A percentile compares a stretch with the other conserved stretches of the same genome.
phyloP scores from a whole-genome alignment of 2,113 vertebrate species.

The Sisor rabdophorus region DNA sequence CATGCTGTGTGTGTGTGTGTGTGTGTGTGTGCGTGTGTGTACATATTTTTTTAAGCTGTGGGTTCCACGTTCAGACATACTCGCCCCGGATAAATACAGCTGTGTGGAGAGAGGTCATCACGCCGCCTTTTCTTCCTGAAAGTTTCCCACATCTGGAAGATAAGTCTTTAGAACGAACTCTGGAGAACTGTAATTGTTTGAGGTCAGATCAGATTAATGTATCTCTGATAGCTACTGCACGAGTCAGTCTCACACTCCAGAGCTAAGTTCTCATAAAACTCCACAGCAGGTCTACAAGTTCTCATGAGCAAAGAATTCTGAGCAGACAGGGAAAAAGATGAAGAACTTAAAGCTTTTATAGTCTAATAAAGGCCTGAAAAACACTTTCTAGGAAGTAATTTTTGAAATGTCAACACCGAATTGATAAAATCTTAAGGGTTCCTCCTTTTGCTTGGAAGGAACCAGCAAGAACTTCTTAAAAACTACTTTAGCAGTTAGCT shows the following conservation, averaged over 20 bases:
- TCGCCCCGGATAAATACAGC: neutral
- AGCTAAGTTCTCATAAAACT: neutral
- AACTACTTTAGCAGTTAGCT: no score
- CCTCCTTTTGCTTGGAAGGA: neutral
- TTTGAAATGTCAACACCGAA: neutral
- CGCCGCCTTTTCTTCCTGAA: slow-evolving; percentile 11
- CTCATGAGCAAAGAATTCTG: neutral
- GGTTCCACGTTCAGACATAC: neutral
- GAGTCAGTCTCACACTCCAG: neutral
- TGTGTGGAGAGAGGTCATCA: slow-evolving; percentile 20
- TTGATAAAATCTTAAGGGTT: neutral
- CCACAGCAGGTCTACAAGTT: no score
- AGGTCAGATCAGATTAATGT: neutral
- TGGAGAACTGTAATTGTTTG: neutral
- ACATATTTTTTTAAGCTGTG: neutral
- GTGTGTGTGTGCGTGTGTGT: neutral
- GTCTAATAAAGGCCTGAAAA: neutral
- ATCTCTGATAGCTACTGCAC: neutral
- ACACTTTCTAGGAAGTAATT: neutral
- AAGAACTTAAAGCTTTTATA: neutral
- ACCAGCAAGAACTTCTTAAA: neutral
- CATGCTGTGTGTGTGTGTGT: neutral
- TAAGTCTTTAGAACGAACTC: neutral
- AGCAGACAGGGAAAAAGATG: neutral
- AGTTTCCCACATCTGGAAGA: slow-evolving; percentile 33